Percentiles rank a stretch among this genome's conserved stretches.
Evolutionary conservation across 2,113 vertebrate species (phyloP).

Genomic region (Ibidorhyncha struthersii): DNA sequence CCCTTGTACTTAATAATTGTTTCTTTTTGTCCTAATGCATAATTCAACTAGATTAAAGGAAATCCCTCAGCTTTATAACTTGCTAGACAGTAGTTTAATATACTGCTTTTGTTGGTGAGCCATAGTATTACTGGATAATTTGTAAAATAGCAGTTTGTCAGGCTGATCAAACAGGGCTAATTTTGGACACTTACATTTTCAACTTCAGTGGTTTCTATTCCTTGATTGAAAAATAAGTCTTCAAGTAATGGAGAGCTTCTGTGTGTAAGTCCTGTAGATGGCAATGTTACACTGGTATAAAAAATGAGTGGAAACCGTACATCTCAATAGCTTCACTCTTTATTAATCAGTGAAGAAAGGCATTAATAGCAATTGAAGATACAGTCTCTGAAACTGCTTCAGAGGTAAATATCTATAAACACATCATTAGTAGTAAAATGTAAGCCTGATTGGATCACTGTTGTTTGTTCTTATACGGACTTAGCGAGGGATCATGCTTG

Average conservation of each 20-base stretch:
- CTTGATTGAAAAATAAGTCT: background rate
- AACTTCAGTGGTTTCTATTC: slow-evolving; percentile 30
- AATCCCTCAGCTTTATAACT: background rate
- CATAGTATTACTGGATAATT: slow-evolving; percentile 28
- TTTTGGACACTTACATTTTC: slow-evolving; percentile 57
- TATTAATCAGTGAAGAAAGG: slow-evolving; percentile 50
- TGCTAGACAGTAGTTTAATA: slow-evolving; percentile 2
- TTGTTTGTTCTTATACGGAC: background rate
- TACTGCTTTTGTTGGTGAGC: slow-evolving; percentile 37
- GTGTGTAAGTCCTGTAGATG: slow-evolving; percentile 73
- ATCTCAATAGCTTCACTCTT: slow-evolving; percentile 4
- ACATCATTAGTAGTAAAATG: slow-evolving; percentile 47
- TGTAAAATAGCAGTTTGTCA: slow-evolving; percentile 52
- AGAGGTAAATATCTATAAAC: slow-evolving; percentile 63
- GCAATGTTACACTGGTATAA: slow-evolving; percentile 73
- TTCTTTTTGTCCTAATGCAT: background rate
- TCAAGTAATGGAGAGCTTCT: background rate
- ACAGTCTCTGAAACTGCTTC: slow-evolving; percentile 22
- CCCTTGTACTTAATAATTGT: background rate
- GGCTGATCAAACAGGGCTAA: slow-evolving; percentile 55
- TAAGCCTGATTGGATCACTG: background rate
- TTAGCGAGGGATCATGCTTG: background rate
- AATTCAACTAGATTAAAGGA: slow-evolving; percentile 25
- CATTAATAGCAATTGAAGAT: slow-evolving; percentile 54
- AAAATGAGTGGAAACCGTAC: background rate